Conservation (phyloP, 2,113 vertebrate species). For the Mugil cephalus region DNA sequence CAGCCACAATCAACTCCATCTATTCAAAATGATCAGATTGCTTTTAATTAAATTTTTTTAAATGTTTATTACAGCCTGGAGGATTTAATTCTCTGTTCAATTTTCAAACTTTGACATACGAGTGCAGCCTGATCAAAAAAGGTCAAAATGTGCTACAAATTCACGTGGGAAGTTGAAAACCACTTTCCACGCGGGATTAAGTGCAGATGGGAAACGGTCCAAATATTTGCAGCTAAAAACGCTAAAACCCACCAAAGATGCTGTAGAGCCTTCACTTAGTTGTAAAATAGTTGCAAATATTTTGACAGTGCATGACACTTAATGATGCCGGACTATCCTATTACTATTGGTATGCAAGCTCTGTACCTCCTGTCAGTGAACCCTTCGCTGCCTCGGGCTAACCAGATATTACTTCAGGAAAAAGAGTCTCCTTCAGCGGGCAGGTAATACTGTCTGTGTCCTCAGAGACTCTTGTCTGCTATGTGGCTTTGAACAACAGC, state of each 20-base stretch:
- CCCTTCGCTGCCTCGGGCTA: slow-evolving; percentile 41
- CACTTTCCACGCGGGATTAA: slow-evolving; percentile 2
- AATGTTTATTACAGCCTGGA: too few species aligned
- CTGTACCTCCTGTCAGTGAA: slow-evolving; percentile 51
- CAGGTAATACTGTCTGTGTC: slow-evolving; percentile 58
- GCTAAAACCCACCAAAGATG: slow-evolving; percentile 25
- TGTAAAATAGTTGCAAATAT: slow-evolving; percentile 49
- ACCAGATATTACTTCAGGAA: slow-evolving; percentile 72
- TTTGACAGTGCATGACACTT: slow-evolving; percentile 53
- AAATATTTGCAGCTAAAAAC: slow-evolving; percentile 30
- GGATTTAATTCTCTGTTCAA: too few species aligned
- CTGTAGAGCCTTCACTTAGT: slow-evolving; percentile 22
- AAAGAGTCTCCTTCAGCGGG: slow-evolving; percentile 50
- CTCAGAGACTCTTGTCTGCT: slow-evolving; percentile 61
- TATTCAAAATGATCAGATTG: too few species aligned
- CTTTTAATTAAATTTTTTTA: too few species aligned
- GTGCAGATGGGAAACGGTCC: slow-evolving; percentile 5
- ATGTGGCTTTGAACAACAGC: slow-evolving; percentile 37
- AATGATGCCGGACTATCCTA: slow-evolving; percentile 59
- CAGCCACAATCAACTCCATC: neutral
- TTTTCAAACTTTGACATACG: too few species aligned
- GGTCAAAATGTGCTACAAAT: neutral
- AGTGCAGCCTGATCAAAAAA: neutral
- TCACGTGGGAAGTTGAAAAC: neutral
- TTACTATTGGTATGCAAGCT: slow-evolving; percentile 60